A percentile compares a stretch with the other conserved stretches of the same genome.
These are phyloP conservation scores for Ennomos quercinarius DNA, from an alignment of 2,888 invertebrate genomes.

Conservation along the genomic window DNA sequence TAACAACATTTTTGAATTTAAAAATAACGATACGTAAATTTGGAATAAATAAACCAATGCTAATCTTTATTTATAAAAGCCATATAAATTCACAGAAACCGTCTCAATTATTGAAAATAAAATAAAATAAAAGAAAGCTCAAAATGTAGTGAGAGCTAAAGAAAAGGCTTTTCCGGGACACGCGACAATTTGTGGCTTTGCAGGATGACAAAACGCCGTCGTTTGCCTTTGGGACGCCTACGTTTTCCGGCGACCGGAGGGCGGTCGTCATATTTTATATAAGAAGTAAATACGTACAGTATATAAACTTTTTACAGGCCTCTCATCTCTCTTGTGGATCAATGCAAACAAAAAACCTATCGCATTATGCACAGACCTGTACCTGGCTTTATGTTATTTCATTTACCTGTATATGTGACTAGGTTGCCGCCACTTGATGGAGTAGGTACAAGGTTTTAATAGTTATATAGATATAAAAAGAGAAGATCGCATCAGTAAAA, in stretches of 20 bases:
- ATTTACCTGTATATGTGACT: no score
- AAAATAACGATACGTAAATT: no score
- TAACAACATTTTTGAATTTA: no score
- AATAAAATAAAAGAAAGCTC: constrained; percentile 35
- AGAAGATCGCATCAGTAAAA: no score
- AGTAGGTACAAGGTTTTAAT: no score
- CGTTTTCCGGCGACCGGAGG: constrained; percentile 31
- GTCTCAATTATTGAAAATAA: constrained; percentile 12
- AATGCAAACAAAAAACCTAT: no score
- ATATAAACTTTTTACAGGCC: background rate
- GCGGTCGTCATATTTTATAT: constrained; percentile 7
- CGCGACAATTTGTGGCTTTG: constrained; percentile 65
- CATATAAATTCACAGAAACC: constrained; percentile 1
- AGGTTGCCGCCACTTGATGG: no score
- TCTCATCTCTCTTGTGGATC: background rate
- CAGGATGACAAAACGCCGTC: constrained; percentile 67
- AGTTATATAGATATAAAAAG: no score
- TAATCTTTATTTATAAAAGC: no score
- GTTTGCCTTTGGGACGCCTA: constrained; percentile 51
- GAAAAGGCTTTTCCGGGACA: constrained; percentile 45
- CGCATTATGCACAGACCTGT: no score
- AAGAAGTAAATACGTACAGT: constrained; percentile 11
- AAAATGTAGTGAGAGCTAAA: constrained; percentile 35
- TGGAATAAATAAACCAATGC: no score
- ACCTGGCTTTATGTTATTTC: no score